Evolutionary conservation across 2,113 vertebrate species (phyloP), one percentile per base, ranked within the genome.

Genomic region (Terrapene triunguis): DNA sequence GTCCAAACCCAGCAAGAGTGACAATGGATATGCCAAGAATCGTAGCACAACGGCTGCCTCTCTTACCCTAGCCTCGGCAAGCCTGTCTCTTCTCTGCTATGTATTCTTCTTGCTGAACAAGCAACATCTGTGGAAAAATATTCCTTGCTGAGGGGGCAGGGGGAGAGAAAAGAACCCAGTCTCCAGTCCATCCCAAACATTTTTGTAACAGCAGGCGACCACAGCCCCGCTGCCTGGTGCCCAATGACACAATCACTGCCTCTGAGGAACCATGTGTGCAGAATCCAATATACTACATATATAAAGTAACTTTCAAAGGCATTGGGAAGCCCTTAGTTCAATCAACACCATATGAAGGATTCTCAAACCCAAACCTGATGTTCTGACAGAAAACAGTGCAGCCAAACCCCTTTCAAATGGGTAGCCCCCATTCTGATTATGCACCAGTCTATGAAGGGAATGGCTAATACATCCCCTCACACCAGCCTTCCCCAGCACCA

Each of bases 111-210:
- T 25, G 24, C 72, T 4, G 24, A 74, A 74, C 21, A 74, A 74
- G 72, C 6, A 38, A 25, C 38, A 42, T 12, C 42, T 35, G 32
- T 5, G 10, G 6, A 25, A 13, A 17, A 0, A 11, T 2, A 5
- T 8, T 69, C 4, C 2, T 3, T 21, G 51, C 27, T 55, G 17
- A 6, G 3, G 1, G 10, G 29, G 13, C 2, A 3, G 1, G 16
- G 38, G 22, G 14, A 65, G 9, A 32, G 14, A 44, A 38, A 0
- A 59, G 0, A 11, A 2, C 86, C 5, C 16, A 3, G 7, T 16
- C 8, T 8, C 29, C 44, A 44, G 44, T 44, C 44, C 8, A 22
- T 6, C 38, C 22, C 72, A 69, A 17, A 69, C 62, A 9, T n/a
- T 42, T 38, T 21, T 38, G n/a, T 72, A 21, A 42, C 69, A 38